Evolutionary conservation across 92 coral and sea anemone species (phyloP), one percentile per base, ranked within the genome.

Genomic region (Ricordea florida): DNA sequence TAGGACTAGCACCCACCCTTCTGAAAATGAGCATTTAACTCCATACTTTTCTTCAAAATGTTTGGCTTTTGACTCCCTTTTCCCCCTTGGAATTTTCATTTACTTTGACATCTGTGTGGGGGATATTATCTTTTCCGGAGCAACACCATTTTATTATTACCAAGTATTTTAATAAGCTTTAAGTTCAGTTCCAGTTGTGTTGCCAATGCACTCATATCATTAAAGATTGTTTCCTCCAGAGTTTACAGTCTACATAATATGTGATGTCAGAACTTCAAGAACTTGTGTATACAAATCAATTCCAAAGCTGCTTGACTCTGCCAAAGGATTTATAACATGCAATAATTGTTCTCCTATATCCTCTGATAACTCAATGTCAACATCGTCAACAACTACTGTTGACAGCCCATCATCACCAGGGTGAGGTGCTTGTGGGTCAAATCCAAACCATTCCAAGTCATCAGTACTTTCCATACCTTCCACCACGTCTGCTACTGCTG

Each of bases 371-470:
- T 77, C 74, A 6, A 81, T 45, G 53, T 46, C 36, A 60, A 81
- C 56, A 22, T 71, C 87, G 71, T 81, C 69, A 36, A 71, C 87
- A 43, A 42, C 63, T 22, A n/a, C n/a, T n/a, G n/a, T n/a, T n/a
- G n/a, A n/a, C n/a, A n/a, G n/a, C n/a, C n/a, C n/a, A n/a, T n/a
- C n/a, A n/a, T n/a, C n/a, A n/a, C n/a, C n/a, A n/a, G n/a, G n/a
- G n/a, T n/a, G n/a, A n/a, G n/a, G n/a, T n/a, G n/a, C n/a, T n/a
- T n/a, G n/a, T n/a, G n/a, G n/a, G n/a, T n/a, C n/a, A n/a, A n/a
- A n/a, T n/a, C n/a, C n/a, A n/a, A n/a, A n/a, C n/a, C n/a, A n/a
- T n/a, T n/a, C n/a, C n/a, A n/a, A n/a, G n/a, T n/a, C n/a, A n/a
- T n/a, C n/a, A n/a, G n/a, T n/a, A n/a, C n/a, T n/a, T n/a, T n/a